Evolutionary conservation across 2,888 invertebrate genomes (phyloP), one percentile per base, ranked within the genome.

Genomic region (Coecobrya sp.): DNA sequence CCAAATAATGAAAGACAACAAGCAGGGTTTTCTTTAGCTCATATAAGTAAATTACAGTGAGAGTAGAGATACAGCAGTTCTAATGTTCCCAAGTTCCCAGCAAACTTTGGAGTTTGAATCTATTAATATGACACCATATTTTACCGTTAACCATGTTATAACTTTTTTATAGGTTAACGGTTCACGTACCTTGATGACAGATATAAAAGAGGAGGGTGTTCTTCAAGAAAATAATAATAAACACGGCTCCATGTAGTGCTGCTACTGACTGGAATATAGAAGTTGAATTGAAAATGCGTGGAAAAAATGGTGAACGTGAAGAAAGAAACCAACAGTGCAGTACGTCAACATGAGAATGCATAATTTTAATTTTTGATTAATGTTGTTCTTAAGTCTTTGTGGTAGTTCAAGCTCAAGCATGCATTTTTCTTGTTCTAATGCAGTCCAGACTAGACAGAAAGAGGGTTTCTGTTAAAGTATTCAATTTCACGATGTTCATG

Each of bases 131-230:
- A 49, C 11, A 13, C 10, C 10, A 49, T 13, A 13, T 49, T 49
- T 49, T 49, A 49, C 49, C 49, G 49, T 49, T 49, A 36, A 36
- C 2, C 7, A 36, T 36, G 49, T 10, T 49, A 49, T 10, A 49
- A 13, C 1, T 49, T 86, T 36, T 86, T 73, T 86, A 86, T 73
- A 73, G 86, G 59, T 65, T 79, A 87, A 79, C 87, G 87, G 87
- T 79, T 8, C 16, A 49, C 27, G 22, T 16, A 52, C 52, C 10
- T 19, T 49, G 52, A 79, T 52, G 79, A 79, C 87, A 87, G 87
- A 87, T 62, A 87, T 70, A 19, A 70, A 42, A 36, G 16, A 87
- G 45, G 59, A 87, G 62, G 76, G 79, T 22, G 25, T 22, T 87
- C 30, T 68, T 79, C 59, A 70, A 55, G 73, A 30, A 70, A 73